Conservation (phyloP, 2,113 vertebrate genomes). For the Telmatochromis sp. region DNA sequence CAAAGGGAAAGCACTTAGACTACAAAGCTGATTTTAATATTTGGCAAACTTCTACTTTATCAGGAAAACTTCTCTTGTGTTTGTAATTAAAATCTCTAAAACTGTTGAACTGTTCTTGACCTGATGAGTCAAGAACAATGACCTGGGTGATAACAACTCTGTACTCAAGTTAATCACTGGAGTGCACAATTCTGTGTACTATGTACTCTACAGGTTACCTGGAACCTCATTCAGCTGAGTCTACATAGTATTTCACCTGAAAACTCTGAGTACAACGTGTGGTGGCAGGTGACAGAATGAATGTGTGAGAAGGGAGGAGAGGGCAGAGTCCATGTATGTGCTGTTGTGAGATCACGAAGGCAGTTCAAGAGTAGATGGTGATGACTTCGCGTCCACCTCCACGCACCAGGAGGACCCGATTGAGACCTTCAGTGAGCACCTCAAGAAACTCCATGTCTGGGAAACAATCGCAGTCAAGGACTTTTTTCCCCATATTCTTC, state of each 20-base stretch:
- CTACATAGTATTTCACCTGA: neutral
- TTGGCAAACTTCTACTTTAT: neutral
- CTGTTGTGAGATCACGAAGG: conserved; percentile 41
- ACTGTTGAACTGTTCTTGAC: neutral
- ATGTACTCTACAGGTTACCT: neutral
- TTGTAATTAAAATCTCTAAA: neutral
- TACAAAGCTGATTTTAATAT: neutral
- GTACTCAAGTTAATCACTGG: neutral
- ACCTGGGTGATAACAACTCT: neutral
- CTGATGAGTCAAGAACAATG: neutral
- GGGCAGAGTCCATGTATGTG: neutral
- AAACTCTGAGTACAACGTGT: neutral
- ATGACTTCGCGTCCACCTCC: conserved; percentile 97
- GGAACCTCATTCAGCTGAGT: neutral
- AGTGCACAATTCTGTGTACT: neutral
- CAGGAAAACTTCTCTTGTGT: neutral
- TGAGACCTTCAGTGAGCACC: conserved; percentile 93
- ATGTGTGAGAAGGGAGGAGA: neutral
- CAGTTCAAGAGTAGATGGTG: conserved; percentile 95
- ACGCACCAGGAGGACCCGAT: conserved; percentile 92
- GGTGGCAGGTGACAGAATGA: neutral
- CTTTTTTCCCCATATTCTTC: neutral
- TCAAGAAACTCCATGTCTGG: conserved; percentile 99
- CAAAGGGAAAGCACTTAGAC: neutral
- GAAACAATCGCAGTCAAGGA: conserved; percentile 62